Evolutionary conservation across 2,888 invertebrate species (phyloP).

Genomic region (Synergus umbraculus): DNA sequence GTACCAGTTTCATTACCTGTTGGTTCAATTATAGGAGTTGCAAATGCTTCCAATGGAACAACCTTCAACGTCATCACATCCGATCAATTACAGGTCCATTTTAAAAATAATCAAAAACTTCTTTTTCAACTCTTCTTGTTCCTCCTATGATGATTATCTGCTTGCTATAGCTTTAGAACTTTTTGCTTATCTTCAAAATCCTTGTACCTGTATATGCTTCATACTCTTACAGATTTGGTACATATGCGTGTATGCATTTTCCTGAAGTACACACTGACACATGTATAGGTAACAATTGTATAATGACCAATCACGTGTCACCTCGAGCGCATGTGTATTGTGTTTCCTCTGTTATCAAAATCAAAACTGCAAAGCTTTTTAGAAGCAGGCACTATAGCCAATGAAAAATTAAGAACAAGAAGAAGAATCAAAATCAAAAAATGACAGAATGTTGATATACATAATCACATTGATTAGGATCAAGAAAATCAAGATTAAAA

Average conservation of each 20-base stretch:
- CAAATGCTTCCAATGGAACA: conserved; percentile 81
- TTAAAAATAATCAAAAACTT: neutral
- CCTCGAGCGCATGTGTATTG: conserved; percentile 1
- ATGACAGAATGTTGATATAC: too few relatives aligned
- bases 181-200: neutral
- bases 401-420: too few relatives aligned
- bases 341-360: too few relatives aligned
- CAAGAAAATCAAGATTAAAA: too few relatives aligned
- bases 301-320: conserved; percentile 19
- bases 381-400: too few relatives aligned
- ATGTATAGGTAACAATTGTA: neutral
- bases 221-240: neutral
- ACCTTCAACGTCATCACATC: conserved; percentile 92
- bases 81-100: conserved; percentile 84
- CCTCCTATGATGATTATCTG: neutral
- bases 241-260: neutral
- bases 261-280: neutral
- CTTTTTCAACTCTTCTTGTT: neutral
- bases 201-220: neutral
- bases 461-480: too few relatives aligned
- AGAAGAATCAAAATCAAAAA: too few relatives aligned
- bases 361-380: too few relatives aligned
- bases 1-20: conserved; percentile 86
- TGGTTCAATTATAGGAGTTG: conserved; percentile 85
- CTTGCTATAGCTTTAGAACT: neutral